Evolutionary conservation across 2,113 vertebrate species (phyloP).

Genomic region (Corythoichthys intestinalis): DNA sequence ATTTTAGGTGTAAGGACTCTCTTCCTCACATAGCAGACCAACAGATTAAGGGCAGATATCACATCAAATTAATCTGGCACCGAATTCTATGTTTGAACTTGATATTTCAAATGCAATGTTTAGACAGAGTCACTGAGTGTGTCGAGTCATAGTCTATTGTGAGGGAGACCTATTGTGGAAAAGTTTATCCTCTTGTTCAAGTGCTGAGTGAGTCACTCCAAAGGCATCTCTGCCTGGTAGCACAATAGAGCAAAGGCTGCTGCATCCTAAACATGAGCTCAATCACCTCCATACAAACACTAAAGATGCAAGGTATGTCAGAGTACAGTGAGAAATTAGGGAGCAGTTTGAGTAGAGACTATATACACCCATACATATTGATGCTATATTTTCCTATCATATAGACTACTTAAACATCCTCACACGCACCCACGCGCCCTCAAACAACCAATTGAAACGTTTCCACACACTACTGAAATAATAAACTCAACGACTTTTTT

Average conservation of each 20-base stretch:
- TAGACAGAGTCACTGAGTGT: neutral
- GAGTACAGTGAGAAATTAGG: conserved; percentile 12
- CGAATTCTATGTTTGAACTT: conserved; percentile 18
- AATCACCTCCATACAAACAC: conserved; percentile 18
- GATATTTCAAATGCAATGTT: conserved; percentile 11
- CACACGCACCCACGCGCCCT: too few species aligned
- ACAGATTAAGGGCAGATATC: conserved; percentile 41
- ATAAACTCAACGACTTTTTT: too few species aligned
- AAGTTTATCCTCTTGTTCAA: conserved; percentile 46
- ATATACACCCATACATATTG: too few species aligned
- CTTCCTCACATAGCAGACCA: conserved; percentile 21
- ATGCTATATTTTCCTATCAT: too few species aligned
- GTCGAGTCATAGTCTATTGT: conserved; percentile 3
- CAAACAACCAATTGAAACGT: too few species aligned
- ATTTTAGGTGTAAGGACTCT: conserved; percentile 5
- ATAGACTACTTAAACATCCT: too few species aligned
- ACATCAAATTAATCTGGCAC: conserved; percentile 22
- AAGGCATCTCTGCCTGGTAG: conserved; percentile 62
- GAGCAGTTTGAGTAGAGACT: neutral
- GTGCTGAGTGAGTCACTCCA: conserved; percentile 56
- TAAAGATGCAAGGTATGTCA: neutral
- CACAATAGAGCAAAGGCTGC: conserved; percentile 44
- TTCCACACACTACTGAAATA: too few species aligned
- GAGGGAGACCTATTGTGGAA: conserved; percentile 44
- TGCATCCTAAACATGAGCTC: conserved; percentile 28